phyloP scores from a whole-genome alignment of 1,140 invertebrate species.

The Paralvinella palmiformis region DNA sequence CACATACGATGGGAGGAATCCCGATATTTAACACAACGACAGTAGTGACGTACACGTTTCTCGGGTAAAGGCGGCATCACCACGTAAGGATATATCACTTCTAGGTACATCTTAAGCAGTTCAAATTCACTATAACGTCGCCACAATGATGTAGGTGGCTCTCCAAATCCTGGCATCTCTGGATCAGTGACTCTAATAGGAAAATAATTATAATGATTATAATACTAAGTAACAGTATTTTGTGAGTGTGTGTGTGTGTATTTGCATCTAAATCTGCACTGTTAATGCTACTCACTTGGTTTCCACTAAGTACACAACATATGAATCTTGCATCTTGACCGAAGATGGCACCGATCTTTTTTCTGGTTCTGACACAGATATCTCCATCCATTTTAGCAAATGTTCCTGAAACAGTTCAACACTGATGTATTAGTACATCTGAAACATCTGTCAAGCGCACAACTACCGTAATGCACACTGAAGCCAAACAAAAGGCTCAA shows the following conservation, averaged over 20 bases:
- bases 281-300: slow-evolving; percentile 51
- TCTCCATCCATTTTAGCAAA: slow-evolving; percentile 70
- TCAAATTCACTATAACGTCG: slow-evolving; percentile 80
- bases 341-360: slow-evolving; percentile 67
- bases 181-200: slow-evolving; percentile 63
- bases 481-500: no score
- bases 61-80: slow-evolving; percentile 75
- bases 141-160: slow-evolving; percentile 66
- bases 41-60: slow-evolving; percentile 59
- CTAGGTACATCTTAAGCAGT: slow-evolving; percentile 67
- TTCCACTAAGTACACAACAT: slow-evolving; percentile 77
- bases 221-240: background rate
- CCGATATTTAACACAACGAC: no score
- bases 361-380: slow-evolving; percentile 75
- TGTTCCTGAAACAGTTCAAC: no score
- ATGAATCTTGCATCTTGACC: slow-evolving; percentile 73
- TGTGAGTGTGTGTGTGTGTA: background rate
- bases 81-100: slow-evolving; percentile 69
- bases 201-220: background rate
- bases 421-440: no score
- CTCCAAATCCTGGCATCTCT: slow-evolving; percentile 59
- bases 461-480: no score
- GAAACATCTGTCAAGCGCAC: no score
- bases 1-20: no score
- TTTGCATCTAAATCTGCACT: background rate